A percentile compares a stretch with the other conserved stretches of the same genome.
phyloP scores from a whole-genome alignment of 2,888 invertebrate species.

The Campoplex nolae region DNA sequence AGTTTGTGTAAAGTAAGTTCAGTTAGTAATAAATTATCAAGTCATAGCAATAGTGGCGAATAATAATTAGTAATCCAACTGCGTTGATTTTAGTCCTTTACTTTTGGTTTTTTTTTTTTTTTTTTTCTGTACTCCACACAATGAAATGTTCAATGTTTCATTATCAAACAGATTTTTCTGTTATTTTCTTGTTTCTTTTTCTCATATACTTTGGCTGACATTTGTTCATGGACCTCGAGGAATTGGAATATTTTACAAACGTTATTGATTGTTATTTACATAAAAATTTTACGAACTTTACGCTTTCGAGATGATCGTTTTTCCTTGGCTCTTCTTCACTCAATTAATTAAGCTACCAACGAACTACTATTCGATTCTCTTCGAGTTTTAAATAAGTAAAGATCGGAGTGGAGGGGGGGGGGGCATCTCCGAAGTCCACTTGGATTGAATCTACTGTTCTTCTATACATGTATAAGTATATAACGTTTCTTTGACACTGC shows the following conservation, averaged over 20 bases:
- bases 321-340: background rate
- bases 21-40: slow-evolving; percentile 62
- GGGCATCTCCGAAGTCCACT: slow-evolving; percentile 43
- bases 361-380: background rate
- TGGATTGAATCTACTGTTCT: slow-evolving; percentile 20
- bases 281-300: slow-evolving; percentile 24
- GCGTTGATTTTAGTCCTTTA: slow-evolving; percentile 25
- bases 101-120: slow-evolving; percentile 22
- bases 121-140: slow-evolving; percentile 33
- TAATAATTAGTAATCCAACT: slow-evolving; percentile 47
- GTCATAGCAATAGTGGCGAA: slow-evolving; percentile 52
- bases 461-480: slow-evolving; percentile 33
- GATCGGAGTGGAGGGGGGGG: background rate
- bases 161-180: slow-evolving; percentile 3
- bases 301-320: slow-evolving; percentile 6
- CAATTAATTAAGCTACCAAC: background rate
- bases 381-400: slow-evolving; percentile 25
- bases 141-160: slow-evolving; percentile 8
- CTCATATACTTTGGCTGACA: slow-evolving; percentile 47
- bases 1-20: slow-evolving; percentile 48
- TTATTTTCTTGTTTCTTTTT: background rate
- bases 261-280: slow-evolving; percentile 54
- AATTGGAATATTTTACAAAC: slow-evolving; percentile 52
- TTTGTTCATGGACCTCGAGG: slow-evolving; percentile 45
- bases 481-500: slow-evolving; percentile 24